Evolutionary conservation across 2,113 vertebrate species (phyloP).

Genomic region (Mesembrinibis cayennensis): DNA sequence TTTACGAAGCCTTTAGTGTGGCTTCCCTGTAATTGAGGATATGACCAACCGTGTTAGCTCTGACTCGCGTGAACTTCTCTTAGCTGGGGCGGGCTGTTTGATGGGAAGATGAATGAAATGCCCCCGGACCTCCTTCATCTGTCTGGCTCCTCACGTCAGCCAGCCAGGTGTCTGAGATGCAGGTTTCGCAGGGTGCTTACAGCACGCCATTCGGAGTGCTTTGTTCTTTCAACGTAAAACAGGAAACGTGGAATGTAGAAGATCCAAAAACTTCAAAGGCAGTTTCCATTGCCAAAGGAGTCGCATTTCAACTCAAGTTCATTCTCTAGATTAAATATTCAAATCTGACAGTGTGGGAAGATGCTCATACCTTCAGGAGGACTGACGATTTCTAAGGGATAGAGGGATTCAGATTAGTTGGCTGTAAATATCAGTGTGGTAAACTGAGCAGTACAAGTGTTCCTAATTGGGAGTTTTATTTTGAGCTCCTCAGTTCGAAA

Average conservation of each 20-base stretch:
- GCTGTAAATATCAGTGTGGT: neutral
- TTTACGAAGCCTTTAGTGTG: neutral
- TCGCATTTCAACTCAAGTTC: neutral
- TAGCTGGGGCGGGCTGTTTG: neutral
- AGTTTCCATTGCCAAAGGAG: conserved; percentile 32
- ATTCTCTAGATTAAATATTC: conserved; percentile 27
- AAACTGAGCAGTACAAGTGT: neutral
- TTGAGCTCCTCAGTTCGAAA: neutral
- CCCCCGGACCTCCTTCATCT: neutral
- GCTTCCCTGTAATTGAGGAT: neutral
- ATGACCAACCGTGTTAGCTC: neutral
- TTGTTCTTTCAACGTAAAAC: conserved; percentile 35
- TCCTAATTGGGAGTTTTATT: conserved; percentile 12
- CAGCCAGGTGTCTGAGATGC: neutral
- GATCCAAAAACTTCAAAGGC: conserved; percentile 49
- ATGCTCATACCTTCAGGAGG: neutral
- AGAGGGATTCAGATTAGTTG: neutral
- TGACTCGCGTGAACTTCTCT: neutral
- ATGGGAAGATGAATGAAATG: neutral
- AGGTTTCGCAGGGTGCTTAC: neutral
- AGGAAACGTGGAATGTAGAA: neutral
- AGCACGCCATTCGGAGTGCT: neutral
- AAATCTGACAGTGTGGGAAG: conserved; percentile 33
- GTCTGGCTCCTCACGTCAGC: neutral
- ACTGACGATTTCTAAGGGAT: neutral